Evolutionary conservation across 2,888 invertebrate genomes (phyloP), one percentile per base, ranked within the genome.

Genomic region (Gandaritis pyraliata): DNA sequence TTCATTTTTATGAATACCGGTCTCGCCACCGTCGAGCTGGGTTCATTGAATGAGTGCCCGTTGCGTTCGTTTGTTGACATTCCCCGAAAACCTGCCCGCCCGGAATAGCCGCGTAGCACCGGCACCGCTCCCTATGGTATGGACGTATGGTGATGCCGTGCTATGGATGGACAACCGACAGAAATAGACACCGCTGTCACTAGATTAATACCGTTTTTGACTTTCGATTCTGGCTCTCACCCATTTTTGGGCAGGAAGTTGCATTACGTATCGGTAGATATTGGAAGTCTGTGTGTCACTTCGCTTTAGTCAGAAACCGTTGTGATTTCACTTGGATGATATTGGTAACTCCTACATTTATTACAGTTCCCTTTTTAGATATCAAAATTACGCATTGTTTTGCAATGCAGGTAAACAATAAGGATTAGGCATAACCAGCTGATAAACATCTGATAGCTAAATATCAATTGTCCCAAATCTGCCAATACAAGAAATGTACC

Each of bases 71-170:
- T 89, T 92, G 91, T 91, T 92, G 91, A 92, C 91, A 90, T 90
- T 91, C 90, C 88, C 90, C 90, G 88, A 91, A 91, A 92, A 92
- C 91, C 90, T 89, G 91, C 89, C 87, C 81, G 89, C 88, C 83
- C 85, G 86, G 87, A 89, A 90, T 90, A 90, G 87, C 86, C 74
- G 80, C 80, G 82, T 77, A 80, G 76, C 79, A 72, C 74, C 74
- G 74, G 76, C 79, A 72, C 74, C 74, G 74, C 69, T 82, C 89
- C 88, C 87, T 85, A 83, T 64, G 56, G 46, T 85, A 83, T 64
- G 56, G 46, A 39, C 39, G 54, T 29, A 51, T 47, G 56, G 33
- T 33, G 30, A 16, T 43, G 43, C 36, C 57, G 7, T 16, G 67
- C 60, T 30, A 47, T 33, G 82, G 81, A 87, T 82, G 86, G 87